Conservation (phyloP, 2,113 vertebrate genomes). For the Crotalus viridis region DNA sequence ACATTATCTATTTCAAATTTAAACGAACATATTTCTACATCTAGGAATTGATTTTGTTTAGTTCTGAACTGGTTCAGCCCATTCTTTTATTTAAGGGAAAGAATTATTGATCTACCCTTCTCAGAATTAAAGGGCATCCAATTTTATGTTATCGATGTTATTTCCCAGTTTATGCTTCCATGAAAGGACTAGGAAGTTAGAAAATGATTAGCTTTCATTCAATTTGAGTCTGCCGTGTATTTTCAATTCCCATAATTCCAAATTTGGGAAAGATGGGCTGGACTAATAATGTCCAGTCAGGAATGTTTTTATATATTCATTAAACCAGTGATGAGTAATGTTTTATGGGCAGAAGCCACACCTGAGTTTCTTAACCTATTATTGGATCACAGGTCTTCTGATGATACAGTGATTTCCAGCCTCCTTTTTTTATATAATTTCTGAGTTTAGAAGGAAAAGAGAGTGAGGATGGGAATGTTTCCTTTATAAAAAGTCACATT, state of each 20-base stretch:
- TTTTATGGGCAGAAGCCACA: not conserved
- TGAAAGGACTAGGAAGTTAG: not conserved
- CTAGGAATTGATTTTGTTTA: not conserved
- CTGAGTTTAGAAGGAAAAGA: not conserved
- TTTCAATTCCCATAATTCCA: not conserved
- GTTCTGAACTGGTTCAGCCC: not conserved
- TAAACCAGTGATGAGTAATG: not conserved
- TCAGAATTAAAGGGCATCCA: not conserved
- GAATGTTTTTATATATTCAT: not conserved
- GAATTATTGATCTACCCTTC: not conserved
- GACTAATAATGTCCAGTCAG: not conserved
- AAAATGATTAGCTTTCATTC: not conserved
- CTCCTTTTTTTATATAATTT: not conserved
- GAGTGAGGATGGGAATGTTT: not conserved
- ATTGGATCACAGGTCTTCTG: not conserved
- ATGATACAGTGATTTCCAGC: not conserved
- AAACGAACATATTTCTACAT: not conserved
- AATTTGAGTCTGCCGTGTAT: not conserved
- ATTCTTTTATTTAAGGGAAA: not conserved
- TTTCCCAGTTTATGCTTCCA: not conserved
- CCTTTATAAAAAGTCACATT: not conserved
- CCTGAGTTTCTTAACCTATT: not conserved
- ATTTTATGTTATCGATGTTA: not conserved
- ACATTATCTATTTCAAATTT: conserved; percentile 24
- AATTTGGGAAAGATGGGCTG: not conserved